Evolutionary conservation across 2,797 vertebrate genomes (phyloP), one percentile per base, ranked within the genome.

Genomic region (Rhynchotus rufescens): DNA sequence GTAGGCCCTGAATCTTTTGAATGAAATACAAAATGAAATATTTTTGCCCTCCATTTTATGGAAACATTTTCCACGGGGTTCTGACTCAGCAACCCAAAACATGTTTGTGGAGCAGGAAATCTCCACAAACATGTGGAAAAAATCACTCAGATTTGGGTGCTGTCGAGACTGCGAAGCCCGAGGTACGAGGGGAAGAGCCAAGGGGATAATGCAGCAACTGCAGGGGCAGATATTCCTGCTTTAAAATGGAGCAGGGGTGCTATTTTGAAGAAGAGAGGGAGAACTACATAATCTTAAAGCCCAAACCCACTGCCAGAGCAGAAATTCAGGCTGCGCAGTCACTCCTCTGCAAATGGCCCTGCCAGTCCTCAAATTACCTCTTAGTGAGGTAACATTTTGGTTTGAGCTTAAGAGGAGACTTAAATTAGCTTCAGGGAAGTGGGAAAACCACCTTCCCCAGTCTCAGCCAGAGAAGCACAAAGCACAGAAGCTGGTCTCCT

Each of bases 141-240:
- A 36, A 36, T 36, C 36, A 36, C 36, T 9, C 26, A 76, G 13
- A 7, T 32, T 68, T 10, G 6, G 74, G 20, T 8, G 10, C 30
- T 80, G 51, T 30, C 89, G 80, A 86, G 72, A 15, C 74, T 87
- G n/a, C 20, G 73, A 67, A 61, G 7, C 21, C 87, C 26, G 36
- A 57, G 22, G 14, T 25, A n/a, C 7, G 20, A 56, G 20, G 6
- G n/a, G 78, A 80, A 22, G 6, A 80, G 22, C 5, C 1, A 0
- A 4, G 12, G 26, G 30, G 4, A 86, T 42, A 22, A 42, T 7
- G 8, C 52, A 19, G 49, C 12, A 20, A 0, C 0, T 1, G 2
- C 60, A 60, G 15, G 12, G 38, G 30, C 17, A 89, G 49, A 60
- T 5, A 32, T 38, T 49, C 57, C 45, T 82, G 23, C 38, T 76